phyloP scores from a whole-genome alignment of 2,113 vertebrate genomes.

The Mirza zaza region DNA sequence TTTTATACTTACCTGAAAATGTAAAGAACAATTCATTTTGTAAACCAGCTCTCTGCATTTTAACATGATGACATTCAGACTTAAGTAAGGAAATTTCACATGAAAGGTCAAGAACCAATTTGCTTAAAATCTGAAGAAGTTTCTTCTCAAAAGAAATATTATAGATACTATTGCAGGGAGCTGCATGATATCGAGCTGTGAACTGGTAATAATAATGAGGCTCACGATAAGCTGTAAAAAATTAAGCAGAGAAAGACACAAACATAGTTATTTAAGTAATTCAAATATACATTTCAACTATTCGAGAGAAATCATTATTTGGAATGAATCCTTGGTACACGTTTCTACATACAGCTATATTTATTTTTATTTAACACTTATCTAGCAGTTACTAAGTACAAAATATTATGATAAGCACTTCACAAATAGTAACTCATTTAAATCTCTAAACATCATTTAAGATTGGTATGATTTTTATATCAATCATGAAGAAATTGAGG shows the following conservation, averaged over 20 bases:
- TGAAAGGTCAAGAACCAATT: constrained; percentile 74
- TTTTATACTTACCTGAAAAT: constrained; percentile 76
- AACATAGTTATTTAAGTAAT: not conserved
- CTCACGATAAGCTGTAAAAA: constrained; percentile 73
- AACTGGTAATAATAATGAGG: constrained; percentile 74
- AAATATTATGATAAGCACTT: not conserved
- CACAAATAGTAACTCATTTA: not conserved
- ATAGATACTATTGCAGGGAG: constrained; percentile 69
- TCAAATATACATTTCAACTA: not conserved
- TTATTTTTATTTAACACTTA: not conserved
- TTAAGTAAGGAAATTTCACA: constrained; percentile 75
- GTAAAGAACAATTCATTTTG: constrained; percentile 82
- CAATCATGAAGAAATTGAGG: not conserved
- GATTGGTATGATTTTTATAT: not conserved
- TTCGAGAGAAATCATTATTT: not conserved
- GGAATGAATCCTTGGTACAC: not conserved
- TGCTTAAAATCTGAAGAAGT: constrained; percentile 74
- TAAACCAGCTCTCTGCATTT: constrained; percentile 81
- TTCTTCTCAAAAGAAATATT: constrained; percentile 78
- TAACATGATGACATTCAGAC: constrained; percentile 78
- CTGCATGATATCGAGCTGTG: constrained; percentile 72
- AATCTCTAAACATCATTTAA: not conserved
- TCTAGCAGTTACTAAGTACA: not conserved
- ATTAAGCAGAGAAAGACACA: not conserved
- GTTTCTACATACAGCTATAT: not conserved